Base-by-base conservation (phyloP, 2,113 vertebrate species). In the Orientallactaga bullata region DNA sequence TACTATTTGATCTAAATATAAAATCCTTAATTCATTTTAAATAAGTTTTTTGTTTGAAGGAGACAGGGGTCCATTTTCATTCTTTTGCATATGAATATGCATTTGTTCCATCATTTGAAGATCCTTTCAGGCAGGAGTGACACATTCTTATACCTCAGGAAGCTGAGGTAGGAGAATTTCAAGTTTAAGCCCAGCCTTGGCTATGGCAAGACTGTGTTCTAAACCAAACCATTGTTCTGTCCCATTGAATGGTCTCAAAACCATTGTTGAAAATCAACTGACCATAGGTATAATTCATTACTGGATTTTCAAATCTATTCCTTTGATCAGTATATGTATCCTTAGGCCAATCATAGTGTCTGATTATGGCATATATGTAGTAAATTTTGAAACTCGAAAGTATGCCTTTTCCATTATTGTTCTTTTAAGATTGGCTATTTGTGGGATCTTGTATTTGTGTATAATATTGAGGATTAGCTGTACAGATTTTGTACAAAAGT, bases 11-110 rank as follows among this genome's bases (percentile, higher is more conserved):
- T 39, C 69, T 78, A 69, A 77, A 0, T 24, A 17, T 85, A 47
- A 88, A 35, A 21, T 76, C 21, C 85, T 86, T 42, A n/a, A 81
- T 68, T 6, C 13, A 74, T 47, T 86, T 90, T 72, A 24, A 92
- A 72, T 65, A 65, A 32, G 85, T 83, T 76, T 69, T 77, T 76
- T 55, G 55, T 55, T 55, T 55, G 12, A 8, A 16, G 15, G 55
- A 55, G 55, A 55, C 7, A 55, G 55, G 12, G 15, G 7, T 55
- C 55, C 55, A 55, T 55, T 55, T 55, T 84, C 9, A 37, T 77
- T 37, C 26, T 66, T 76, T 66, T 84, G 60, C 5, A 66, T 76
- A n/a, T 77, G 61, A 5, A 23, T 68, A 77, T 77, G 12, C 7
- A 84, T 7, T 77, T 91, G 32, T 65, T 51, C 10, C 12, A 76